Percentiles rank a stretch among this genome's conserved stretches.
phyloP scores from a whole-genome alignment of 2,113 vertebrate genomes.

The Saccopteryx leptura region DNA sequence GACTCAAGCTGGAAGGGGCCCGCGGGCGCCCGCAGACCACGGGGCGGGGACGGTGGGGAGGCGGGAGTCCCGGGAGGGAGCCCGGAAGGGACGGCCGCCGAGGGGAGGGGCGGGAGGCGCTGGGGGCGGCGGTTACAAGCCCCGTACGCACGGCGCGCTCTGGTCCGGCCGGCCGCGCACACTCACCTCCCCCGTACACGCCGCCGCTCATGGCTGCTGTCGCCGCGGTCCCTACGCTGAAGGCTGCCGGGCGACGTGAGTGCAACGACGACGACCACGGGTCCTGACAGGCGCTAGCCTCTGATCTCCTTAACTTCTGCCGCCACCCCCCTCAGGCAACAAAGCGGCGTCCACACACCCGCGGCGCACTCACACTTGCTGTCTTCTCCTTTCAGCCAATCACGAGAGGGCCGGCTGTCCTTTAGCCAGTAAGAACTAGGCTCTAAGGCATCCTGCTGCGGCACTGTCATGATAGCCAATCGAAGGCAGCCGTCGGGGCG shows the following conservation, averaged over 20 bases:
- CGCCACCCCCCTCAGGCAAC: constrained; percentile 76
- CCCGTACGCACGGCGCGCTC: constrained; percentile 32
- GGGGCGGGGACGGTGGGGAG: not conserved
- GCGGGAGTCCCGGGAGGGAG: not conserved
- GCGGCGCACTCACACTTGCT: constrained; percentile 64
- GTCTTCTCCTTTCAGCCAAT: constrained; percentile 77
- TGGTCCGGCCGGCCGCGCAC: not conserved
- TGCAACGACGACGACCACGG: not conserved
- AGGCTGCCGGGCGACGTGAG: not conserved
- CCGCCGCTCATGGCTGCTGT: constrained; percentile 89
- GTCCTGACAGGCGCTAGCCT: not conserved
- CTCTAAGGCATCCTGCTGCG: not conserved
- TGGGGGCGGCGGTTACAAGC: constrained; percentile 29
- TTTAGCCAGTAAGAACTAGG: constrained; percentile 32
- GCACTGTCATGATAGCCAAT: constrained; percentile 72
- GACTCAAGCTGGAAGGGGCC: not conserved
- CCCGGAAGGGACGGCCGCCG: constrained; percentile 10
- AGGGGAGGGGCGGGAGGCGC: not conserved
- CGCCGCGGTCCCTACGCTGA: not conserved
- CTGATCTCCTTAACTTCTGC: constrained; percentile 73
- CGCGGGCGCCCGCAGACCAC: constrained; percentile 54
- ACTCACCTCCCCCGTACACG: constrained; percentile 90
- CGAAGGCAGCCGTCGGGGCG: not conserved
- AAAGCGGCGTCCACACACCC: constrained; percentile 78
- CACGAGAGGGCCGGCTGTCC: accelerated